Conservation (phyloP, 1,140 invertebrate species). For the Planococcus citri region DNA sequence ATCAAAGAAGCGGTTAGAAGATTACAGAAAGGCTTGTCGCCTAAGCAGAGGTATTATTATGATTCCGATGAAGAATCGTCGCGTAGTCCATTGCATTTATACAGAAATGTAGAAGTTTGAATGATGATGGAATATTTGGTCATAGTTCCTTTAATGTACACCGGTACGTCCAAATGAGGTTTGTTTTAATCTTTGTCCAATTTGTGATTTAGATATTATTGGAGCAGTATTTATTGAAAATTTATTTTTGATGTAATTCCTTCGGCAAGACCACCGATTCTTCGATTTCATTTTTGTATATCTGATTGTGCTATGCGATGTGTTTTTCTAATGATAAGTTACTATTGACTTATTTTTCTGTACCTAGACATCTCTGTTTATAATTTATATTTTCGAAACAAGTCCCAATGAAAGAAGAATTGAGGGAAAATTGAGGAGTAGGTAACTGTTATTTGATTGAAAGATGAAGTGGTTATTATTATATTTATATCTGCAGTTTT, state of each 20-base stretch:
- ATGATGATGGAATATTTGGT: neutral
- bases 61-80: slow-evolving; percentile 39
- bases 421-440: too few relatives aligned
- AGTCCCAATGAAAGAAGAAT: too few relatives aligned
- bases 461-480: too few relatives aligned
- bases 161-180: neutral
- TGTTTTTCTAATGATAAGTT: too few relatives aligned
- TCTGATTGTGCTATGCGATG: neutral
- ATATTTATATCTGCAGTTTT: too few relatives aligned
- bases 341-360: too few relatives aligned
- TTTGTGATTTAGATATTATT: neutral
- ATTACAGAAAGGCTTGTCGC: slow-evolving; percentile 41
- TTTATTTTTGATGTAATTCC: neutral
- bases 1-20: slow-evolving; percentile 57
- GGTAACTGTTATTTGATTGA: too few relatives aligned
- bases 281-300: neutral
- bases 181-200: neutral
- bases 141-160: neutral
- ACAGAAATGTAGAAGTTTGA: neutral
- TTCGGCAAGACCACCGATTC: neutral
- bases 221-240: neutral
- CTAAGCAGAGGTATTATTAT: slow-evolving; percentile 38
- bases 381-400: too few relatives aligned
- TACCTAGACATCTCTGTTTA: too few relatives aligned
- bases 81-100: slow-evolving; percentile 25